These are phyloP conservation scores for Tamias sibiricus DNA, from an alignment of 2,113 vertebrate genomes.

Conservation along the genomic window DNA sequence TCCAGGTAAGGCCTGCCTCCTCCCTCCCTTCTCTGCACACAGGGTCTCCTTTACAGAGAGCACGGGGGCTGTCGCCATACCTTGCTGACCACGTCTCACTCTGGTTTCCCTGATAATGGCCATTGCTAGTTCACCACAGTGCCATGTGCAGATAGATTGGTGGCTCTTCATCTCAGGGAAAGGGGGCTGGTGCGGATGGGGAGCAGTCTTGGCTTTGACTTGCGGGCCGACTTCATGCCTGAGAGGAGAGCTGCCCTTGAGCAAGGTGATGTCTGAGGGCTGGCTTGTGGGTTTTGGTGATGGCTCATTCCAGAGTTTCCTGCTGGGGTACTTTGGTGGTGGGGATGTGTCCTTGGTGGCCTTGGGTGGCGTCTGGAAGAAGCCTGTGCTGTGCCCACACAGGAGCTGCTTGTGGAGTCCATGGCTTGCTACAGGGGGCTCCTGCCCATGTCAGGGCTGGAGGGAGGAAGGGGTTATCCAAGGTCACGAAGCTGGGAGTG, in stretches of 20 bases:
- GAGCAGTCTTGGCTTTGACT: too few relatives aligned
- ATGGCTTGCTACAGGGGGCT: background rate
- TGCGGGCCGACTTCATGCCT: fast-evolving
- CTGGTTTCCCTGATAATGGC: background rate
- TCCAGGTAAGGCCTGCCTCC: constrained; percentile 84
- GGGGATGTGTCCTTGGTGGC: background rate
- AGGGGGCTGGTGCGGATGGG: background rate
- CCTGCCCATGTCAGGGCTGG: too few relatives aligned
- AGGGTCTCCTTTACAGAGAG: background rate
- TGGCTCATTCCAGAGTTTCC: background rate
- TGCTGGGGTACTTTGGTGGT: too few relatives aligned
- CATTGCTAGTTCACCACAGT: fast-evolving
- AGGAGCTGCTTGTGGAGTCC: fast-evolving
- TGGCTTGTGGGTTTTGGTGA: background rate
- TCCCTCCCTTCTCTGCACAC: background rate
- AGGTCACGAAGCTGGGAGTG: background rate
- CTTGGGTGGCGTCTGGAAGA: background rate
- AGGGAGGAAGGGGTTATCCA: background rate
- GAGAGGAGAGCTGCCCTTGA: background rate
- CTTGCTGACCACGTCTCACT: background rate
- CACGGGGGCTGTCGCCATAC: background rate
- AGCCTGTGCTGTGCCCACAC: fast-evolving
- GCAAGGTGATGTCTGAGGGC: background rate
- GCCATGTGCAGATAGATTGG: fast-evolving
- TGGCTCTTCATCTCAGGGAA: background rate